Base-by-base conservation (phyloP, 2,113 vertebrate species). In the Crotalus tigris region DNA sequence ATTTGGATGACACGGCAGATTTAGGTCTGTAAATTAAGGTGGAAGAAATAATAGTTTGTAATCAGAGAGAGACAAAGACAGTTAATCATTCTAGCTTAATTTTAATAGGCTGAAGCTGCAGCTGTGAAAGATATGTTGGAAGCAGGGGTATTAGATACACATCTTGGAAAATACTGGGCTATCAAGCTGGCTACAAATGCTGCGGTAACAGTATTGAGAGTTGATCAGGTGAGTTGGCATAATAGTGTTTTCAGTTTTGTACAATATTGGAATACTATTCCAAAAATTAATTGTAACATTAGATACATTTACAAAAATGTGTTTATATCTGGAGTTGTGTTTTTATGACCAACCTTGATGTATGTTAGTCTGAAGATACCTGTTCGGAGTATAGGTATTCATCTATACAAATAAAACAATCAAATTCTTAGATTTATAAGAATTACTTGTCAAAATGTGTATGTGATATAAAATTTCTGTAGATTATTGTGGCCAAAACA, bases 401-500 rank as follows among this genome's bases (percentile, higher is more conserved):
- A 91, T 21, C 15, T 86, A 13, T 53, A 26, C n/a, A 53, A 12
- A 58, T 51, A 58, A n/a, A 87, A 13, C 23, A n/a, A 85, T 19
- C 39, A 81, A 57, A 58, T 6, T 86, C 19, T 54, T 44, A 59
- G 2, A 4, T 23, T 87, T 17, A 75, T 81, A 1, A 7, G 12
- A 81, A 11, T 39, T 69, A 92, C 5, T 0, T 17, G 46, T 94
- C 59, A 26, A 94, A 95, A 57, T 93, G 26, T 7, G 0, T 94
- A 85, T 96, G 94, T 95, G 39, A 91, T 93, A 85, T 96, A 6
- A 96, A 95, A 96, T 97, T 95, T 93, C 97, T 97, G 93, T 98
- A 99, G 98, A 99, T 99, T 98, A 99, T 99, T 97, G 98, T 99
- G 99, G 98, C 98, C 97, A 99, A 99, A 96, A 88, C 98, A 97